Percentiles rank a stretch among this genome's conserved stretches.
These are phyloP conservation scores for Hirtodrosophila cameraria DNA, from an alignment of 2,888 invertebrate genomes.

Conservation along the genomic window DNA sequence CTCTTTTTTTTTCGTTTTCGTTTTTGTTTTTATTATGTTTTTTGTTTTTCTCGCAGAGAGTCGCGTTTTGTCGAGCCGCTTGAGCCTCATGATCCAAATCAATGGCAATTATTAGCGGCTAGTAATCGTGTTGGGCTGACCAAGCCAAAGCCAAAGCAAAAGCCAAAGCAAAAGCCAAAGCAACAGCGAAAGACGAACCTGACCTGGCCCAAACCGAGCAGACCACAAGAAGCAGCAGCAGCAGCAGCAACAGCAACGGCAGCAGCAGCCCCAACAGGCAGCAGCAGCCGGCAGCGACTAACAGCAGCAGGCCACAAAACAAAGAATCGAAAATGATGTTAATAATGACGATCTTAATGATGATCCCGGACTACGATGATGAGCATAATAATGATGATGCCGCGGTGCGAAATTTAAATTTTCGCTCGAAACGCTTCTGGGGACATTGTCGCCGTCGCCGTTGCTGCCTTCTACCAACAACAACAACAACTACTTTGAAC, in stretches of 20 bases:
- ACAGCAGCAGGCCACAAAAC: constrained; percentile 51
- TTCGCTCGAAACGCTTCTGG: constrained; percentile 81
- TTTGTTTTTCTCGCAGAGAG: constrained; percentile 3
- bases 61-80: constrained; percentile 37
- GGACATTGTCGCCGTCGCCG: constrained; percentile 67
- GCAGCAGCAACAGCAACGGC: constrained; percentile 9
- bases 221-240: constrained; percentile 8
- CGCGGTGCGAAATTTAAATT: constrained; percentile 81
- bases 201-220: constrained; percentile 49
- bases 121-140: constrained; percentile 72
- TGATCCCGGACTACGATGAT: constrained; percentile 8
- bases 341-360: constrained; percentile 27
- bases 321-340: constrained; percentile 55
- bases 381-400: constrained; percentile 32
- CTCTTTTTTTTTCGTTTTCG: constrained; percentile 14
- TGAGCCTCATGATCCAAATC: constrained; percentile 59
- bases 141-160: constrained; percentile 32
- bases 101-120: constrained; percentile 76
- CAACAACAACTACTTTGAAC: constrained; percentile 23
- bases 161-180: constrained; percentile 17
- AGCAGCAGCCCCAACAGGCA: constrained; percentile 16
- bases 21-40: constrained; percentile 1
- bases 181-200: constrained; percentile 32
- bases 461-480: constrained; percentile 37
- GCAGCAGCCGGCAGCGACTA: constrained; percentile 8